Percentiles rank a stretch among this genome's conserved stretches.
Evolutionary conservation across 1,140 invertebrate species (phyloP).

Genomic region (Phocides pigmalion): DNA sequence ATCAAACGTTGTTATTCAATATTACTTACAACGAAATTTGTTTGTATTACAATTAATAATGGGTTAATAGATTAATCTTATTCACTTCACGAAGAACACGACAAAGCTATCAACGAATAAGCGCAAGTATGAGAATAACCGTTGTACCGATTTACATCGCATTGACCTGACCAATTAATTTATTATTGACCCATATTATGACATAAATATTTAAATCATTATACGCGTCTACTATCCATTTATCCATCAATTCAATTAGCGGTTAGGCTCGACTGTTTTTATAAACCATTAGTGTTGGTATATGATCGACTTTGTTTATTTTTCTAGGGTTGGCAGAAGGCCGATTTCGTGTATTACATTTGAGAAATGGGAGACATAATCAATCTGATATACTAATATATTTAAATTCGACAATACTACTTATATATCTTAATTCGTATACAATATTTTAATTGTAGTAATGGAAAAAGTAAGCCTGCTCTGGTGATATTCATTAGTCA

Average conservation of each 20-base stretch:
- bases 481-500: too few species aligned
- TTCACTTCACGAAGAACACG: neutral
- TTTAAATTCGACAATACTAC: too few species aligned
- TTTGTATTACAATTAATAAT: neutral
- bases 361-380: too few species aligned
- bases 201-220: conserved; percentile 13
- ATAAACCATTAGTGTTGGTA: neutral
- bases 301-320: neutral
- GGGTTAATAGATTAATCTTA: neutral
- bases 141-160: neutral
- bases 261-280: conserved; percentile 5
- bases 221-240: conserved; percentile 11
- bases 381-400: too few species aligned
- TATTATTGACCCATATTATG: conserved; percentile 8
- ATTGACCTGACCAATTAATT: conserved; percentile 18
- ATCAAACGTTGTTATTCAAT: too few species aligned
- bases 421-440: too few species aligned
- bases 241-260: conserved; percentile 20
- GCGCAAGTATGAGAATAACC: neutral
- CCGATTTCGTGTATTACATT: too few species aligned
- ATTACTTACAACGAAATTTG: too few species aligned
- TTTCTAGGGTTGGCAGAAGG: neutral
- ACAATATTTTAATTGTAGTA: too few species aligned
- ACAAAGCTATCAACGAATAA: neutral
- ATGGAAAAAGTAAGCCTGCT: too few species aligned